Evolutionary conservation across 2,888 invertebrate genomes (phyloP).

Genomic region (Patella pellucida): DNA sequence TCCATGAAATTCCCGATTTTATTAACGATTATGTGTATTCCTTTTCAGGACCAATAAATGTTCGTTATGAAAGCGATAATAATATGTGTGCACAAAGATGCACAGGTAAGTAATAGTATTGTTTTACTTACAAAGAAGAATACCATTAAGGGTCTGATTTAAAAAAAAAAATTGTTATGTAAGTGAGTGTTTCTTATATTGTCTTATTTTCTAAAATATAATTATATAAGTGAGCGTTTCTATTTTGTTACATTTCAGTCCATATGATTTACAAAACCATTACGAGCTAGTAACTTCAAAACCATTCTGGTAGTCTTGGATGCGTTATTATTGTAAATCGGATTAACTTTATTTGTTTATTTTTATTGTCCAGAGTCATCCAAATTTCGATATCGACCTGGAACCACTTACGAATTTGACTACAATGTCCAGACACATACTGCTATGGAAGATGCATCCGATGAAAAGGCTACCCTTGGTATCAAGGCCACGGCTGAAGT

Average conservation of each 20-base stretch:
- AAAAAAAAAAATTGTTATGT: neutral
- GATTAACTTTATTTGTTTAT: neutral
- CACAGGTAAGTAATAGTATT: slow-evolving; percentile 25
- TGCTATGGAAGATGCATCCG: slow-evolving; percentile 78
- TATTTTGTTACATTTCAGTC: too few species aligned
- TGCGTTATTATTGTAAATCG: neutral
- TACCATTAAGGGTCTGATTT: neutral
- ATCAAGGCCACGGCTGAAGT: slow-evolving; percentile 70
- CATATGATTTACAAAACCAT: neutral
- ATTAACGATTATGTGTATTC: too few species aligned
- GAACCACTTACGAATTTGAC: slow-evolving; percentile 84
- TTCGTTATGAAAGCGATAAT: slow-evolving; percentile 4
- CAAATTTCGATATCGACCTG: slow-evolving; percentile 73
- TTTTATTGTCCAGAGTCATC: slow-evolving; percentile 40
- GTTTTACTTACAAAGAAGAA: neutral
- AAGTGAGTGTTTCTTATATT: neutral
- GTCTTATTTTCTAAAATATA: too few species aligned
- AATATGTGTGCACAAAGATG: slow-evolving; percentile 28
- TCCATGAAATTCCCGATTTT: too few species aligned
- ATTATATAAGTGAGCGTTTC: too few species aligned
- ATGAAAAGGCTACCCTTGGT: slow-evolving; percentile 68
- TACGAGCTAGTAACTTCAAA: too few species aligned
- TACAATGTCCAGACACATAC: slow-evolving; percentile 81
- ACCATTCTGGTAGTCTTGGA: neutral
- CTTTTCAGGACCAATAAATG: slow-evolving; percentile 20